Evolutionary conservation across 2,797 vertebrate species (phyloP).

Genomic region (Hylomyscus alleni): DNA sequence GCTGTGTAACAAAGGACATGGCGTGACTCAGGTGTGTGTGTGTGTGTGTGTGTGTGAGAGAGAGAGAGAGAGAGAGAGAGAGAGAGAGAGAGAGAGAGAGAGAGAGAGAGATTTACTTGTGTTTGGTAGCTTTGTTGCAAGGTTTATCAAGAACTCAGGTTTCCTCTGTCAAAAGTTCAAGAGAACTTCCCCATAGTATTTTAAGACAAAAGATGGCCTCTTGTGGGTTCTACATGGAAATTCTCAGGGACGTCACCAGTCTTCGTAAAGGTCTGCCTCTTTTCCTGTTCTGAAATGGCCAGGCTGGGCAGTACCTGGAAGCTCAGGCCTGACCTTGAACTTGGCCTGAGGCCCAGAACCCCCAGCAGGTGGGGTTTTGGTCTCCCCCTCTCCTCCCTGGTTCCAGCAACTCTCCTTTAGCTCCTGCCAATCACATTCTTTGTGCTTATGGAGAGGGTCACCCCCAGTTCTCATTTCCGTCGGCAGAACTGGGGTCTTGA

Average conservation of each 20-base stretch:
- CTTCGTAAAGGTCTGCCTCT: background rate
- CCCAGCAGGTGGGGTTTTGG: background rate
- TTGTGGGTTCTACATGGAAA: conserved; percentile 73
- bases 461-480: background rate
- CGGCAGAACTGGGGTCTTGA: background rate
- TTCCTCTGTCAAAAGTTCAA: conserved; percentile 64
- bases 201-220: conserved; percentile 63
- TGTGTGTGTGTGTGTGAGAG: background rate
- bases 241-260: background rate
- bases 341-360: background rate
- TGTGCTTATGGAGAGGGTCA: background rate
- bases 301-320: background rate
- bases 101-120: no score
- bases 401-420: background rate
- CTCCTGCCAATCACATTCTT: background rate
- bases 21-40: background rate
- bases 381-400: background rate
- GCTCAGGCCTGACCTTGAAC: background rate
- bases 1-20: background rate
- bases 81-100: no score
- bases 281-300: conserved; percentile 27
- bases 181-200: conserved; percentile 70
- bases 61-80: no score
- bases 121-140: background rate
- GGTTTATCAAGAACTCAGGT: conserved; percentile 46